phyloP scores from a whole-genome alignment of 2,797 vertebrate species.

The Decapterus maruadsi region DNA sequence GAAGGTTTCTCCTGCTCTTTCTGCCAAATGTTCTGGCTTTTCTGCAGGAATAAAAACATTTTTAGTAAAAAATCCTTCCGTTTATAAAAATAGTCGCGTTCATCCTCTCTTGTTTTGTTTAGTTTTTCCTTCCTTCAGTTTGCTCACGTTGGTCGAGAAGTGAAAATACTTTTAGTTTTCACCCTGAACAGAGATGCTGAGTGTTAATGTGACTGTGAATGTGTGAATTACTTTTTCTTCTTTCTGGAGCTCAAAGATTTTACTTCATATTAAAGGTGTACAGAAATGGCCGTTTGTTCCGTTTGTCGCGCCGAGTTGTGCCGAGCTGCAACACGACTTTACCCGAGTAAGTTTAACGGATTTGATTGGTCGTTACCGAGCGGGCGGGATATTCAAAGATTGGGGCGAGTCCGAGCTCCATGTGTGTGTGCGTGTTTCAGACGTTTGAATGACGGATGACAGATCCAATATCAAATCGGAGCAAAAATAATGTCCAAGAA shows the following conservation, averaged over 20 bases:
- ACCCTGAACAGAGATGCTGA: neutral
- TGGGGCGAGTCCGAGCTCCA: too few relatives aligned
- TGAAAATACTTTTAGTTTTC: constrained; percentile 4
- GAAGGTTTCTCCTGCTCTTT: constrained; percentile 29
- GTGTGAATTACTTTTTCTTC: neutral
- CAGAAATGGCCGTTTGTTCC: too few relatives aligned
- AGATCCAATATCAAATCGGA: too few relatives aligned
- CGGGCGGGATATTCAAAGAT: too few relatives aligned
- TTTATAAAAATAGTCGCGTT: constrained; percentile 26
- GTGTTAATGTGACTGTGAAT: neutral
- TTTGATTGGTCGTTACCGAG: too few relatives aligned
- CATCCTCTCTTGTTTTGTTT: neutral
- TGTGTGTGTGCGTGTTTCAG: too few relatives aligned
- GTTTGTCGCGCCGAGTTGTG: too few relatives aligned
- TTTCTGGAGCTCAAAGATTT: neutral
- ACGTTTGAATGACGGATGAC: too few relatives aligned
- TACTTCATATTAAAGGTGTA: too few relatives aligned
- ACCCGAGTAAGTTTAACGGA: too few relatives aligned
- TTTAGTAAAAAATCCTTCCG: constrained; percentile 30
- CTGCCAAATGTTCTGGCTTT: constrained; percentile 48
- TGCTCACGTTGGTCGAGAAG: neutral
- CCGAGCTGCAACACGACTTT: too few relatives aligned
- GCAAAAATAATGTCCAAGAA: too few relatives aligned
- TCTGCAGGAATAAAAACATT: constrained; percentile 25
- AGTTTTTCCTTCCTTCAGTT: neutral